These are phyloP conservation scores for Bos taurus DNA, from an alignment of 2,113 vertebrate genomes.

Conservation along the genomic window ARS-UCD2.0 NC_037344.1:72992501-72993000, in stretches of 20 bases:
- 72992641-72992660: fast-evolving
- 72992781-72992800: conserved; percentile 94
- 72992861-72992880: conserved; percentile 89
- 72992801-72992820: conserved; percentile 92
- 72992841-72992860: conserved; percentile 90
- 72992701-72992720: neutral
- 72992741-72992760: conserved; percentile 45
- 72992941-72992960: conserved; percentile 94
- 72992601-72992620: neutral
- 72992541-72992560: neutral
- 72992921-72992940: neutral
- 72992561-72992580: fast-evolving
- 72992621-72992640: fast-evolving
- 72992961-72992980: conserved; percentile 93
- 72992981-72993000: conserved; percentile 88
- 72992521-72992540: fast-evolving
- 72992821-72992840: conserved; percentile 88
- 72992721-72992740: neutral
- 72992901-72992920: neutral
- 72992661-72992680: neutral
- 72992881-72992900: neutral
- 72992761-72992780: conserved; percentile 97
- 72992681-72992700: neutral
- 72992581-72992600: neutral
- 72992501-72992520: neutral